Base-by-base conservation (phyloP, 2,888 invertebrate species). In the Amphimallon solstitiale region DNA sequence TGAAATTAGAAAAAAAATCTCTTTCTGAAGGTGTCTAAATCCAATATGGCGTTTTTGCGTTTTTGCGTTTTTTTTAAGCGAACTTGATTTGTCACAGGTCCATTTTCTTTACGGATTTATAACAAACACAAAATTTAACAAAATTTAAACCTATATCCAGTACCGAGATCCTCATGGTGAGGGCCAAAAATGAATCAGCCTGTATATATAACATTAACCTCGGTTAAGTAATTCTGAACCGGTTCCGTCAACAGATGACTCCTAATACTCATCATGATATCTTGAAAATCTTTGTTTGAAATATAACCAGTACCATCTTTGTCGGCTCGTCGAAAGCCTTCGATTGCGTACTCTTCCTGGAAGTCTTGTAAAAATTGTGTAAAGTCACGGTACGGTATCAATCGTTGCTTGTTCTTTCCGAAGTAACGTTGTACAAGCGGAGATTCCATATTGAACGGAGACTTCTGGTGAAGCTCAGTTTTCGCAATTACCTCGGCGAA, bases 321-420 rank as follows among this genome's bases (percentile, higher is more conserved):
- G 84, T 99, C 98, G 78, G 92, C 93, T 78, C 91, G 91, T 81
- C 92, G 91, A 85, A 98, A 98, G 45, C 97, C 97, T 84, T 97
- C 97, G 74, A 95, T 92, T 19, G 98, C 98, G 80, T 98, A 98
- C 84, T 98, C 98, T 82, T 99, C 98, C 81, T 99, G 98, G 82
- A 98, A 99, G 82, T 99, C 99, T 88, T 98, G 98, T 59, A 99
- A 88, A 82, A 99, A 93, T 86, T 99, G 98, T 77, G 95, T 95
- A 87, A 99, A 99, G 82, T 99, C 98, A 23, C 90, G 88, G 83
- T 98, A 99, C 35, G 90, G 92, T 70, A 99, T 94, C 75, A 92
- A 85, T 59, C 98, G 87, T 77, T 93, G 90, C 82, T 95, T 96
- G 75, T 97, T 93, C 81, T 92, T 93, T 68, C 98, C 99, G 84